Percentiles rank a stretch among this genome's conserved stretches.
phyloP scores from a whole-genome alignment of 2,797 vertebrate species.

The Fistularia commersonii region DNA sequence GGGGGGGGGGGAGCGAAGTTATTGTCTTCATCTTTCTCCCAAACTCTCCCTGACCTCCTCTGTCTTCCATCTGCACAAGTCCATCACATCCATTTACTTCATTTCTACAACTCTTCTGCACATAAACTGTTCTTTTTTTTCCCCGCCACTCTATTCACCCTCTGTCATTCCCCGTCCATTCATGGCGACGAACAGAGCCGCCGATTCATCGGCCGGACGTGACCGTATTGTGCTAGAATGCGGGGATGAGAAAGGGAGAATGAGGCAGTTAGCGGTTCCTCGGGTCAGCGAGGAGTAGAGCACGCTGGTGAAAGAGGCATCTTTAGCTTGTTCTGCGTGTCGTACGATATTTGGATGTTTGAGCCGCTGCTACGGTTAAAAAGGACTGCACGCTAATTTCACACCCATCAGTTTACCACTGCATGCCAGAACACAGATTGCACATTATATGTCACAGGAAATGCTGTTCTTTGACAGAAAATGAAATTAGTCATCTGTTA shows the following conservation, averaged over 20 bases:
- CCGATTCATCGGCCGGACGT: conserved; percentile 68
- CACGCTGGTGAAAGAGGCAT: conserved; percentile 15
- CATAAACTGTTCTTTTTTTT: conserved; percentile 59
- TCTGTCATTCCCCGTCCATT: conserved; percentile 46
- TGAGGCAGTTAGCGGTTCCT: conserved; percentile 26
- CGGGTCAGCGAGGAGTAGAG: conserved; percentile 50
- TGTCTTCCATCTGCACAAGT: conserved; percentile 63
- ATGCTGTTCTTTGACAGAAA: conserved; percentile 23
- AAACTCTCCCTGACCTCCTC: conserved; percentile 56
- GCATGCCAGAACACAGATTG: conserved; percentile 29
- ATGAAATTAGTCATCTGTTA: conserved; percentile 16
- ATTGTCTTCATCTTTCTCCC: conserved; percentile 59
- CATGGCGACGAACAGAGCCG: conserved; percentile 62
- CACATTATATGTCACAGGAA: conserved; percentile 45
- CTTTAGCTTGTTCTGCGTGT: conserved; percentile 19
- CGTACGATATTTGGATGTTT: conserved; percentile 31
- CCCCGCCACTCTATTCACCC: conserved; percentile 37
- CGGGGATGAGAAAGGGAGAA: conserved; percentile 40
- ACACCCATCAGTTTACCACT: conserved; percentile 44
- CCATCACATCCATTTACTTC: conserved; percentile 57
- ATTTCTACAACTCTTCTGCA: conserved; percentile 39
- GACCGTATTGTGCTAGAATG: conserved; percentile 67
- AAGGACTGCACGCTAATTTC: conserved; percentile 32
- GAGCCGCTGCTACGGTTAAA: conserved; percentile 22
- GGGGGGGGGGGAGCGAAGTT: conserved; percentile 44